Evolutionary conservation across 2,888 invertebrate species (phyloP).

Genomic region (Melikaiella ostensackeni): DNA sequence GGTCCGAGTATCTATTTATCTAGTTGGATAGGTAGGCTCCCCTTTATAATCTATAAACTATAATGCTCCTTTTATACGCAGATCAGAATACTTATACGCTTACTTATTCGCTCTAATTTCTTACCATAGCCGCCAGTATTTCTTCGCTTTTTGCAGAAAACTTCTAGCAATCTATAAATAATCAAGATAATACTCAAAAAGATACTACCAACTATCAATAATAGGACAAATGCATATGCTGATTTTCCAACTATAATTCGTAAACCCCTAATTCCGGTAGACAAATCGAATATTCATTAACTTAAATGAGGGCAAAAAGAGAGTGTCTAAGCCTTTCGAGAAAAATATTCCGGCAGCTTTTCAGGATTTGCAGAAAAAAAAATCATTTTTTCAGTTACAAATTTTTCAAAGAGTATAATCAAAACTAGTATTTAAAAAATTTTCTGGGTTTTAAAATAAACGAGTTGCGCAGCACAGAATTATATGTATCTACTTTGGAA

Average conservation of each 20-base stretch:
- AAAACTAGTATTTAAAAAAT: too few relatives aligned
- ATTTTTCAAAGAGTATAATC: too few relatives aligned
- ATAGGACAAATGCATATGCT: neutral
- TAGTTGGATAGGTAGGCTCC: neutral
- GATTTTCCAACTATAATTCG: neutral
- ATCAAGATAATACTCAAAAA: constrained; percentile 6
- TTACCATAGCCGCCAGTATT: constrained; percentile 23
- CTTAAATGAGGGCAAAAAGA: too few relatives aligned
- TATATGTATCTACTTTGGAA: too few relatives aligned
- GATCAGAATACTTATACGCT: neutral
- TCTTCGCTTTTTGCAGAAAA: constrained; percentile 1
- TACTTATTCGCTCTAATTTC: constrained; percentile 22
- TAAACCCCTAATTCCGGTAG: neutral
- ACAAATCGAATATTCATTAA: neutral
- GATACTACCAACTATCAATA: neutral
- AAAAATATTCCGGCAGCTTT: neutral
- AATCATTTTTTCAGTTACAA: too few relatives aligned
- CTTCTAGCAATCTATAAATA: constrained; percentile 2
- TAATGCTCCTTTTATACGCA: constrained; percentile 27
- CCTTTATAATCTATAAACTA: constrained; percentile 29
- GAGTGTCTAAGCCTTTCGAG: too few relatives aligned
- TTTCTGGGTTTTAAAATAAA: too few relatives aligned
- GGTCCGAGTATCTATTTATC: constrained; percentile 20
- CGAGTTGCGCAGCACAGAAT: too few relatives aligned
- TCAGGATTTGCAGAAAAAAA: neutral